phyloP scores from a whole-genome alignment of 2,797 vertebrate genomes.

The Podarcis lilfordi region DNA sequence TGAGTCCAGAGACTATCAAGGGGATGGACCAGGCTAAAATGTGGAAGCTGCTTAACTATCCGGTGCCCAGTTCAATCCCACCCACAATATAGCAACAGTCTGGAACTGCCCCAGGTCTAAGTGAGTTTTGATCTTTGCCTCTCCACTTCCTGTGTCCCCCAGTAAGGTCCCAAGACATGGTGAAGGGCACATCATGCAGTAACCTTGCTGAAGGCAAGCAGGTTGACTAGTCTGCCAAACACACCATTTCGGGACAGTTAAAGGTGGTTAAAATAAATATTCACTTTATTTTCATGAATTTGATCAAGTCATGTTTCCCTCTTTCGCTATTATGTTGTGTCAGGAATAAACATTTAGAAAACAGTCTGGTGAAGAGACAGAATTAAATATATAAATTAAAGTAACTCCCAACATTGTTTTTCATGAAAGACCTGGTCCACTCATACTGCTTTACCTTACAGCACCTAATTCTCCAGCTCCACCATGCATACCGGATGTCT shows the following conservation, averaged over 20 bases:
- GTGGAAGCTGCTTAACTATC: too few species aligned
- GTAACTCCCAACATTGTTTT: background rate
- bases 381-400: background rate
- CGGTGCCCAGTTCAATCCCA: too few species aligned
- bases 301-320: background rate
- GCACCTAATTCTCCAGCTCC: conserved; percentile 3
- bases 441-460: background rate
- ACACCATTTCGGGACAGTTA: too few species aligned
- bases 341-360: background rate
- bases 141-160: background rate
- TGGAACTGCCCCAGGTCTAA: background rate
- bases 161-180: background rate
- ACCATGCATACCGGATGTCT: background rate
- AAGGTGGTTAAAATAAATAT: too few species aligned
- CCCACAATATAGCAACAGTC: too few species aligned
- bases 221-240: background rate
- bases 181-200: background rate
- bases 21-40: too few species aligned
- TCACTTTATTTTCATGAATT: background rate
- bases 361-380: background rate
- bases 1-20: too few species aligned
- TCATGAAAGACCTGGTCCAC: accelerated
- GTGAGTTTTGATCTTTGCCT: background rate
- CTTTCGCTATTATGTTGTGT: background rate
- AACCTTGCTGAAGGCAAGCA: background rate